Evolutionary conservation across 2,888 invertebrate species (phyloP).

Genomic region (Prionchulus punctatus): DNA sequence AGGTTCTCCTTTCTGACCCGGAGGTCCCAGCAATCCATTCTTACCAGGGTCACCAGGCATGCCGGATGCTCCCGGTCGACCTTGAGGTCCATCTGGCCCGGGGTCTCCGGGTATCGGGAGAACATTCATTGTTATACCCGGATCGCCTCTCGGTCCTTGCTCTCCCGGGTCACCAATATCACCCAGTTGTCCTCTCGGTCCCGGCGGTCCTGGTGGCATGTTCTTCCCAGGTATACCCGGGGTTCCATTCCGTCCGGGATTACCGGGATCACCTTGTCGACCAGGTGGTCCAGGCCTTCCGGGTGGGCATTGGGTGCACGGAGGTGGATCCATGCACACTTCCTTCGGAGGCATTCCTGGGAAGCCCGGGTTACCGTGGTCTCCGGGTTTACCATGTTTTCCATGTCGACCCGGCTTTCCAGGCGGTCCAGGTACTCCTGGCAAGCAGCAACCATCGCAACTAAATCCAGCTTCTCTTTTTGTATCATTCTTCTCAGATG

Average conservation of each 20-base stretch:
- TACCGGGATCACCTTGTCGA: slow-evolving; percentile 10
- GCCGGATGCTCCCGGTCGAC: slow-evolving; percentile 13
- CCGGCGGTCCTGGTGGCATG: too few relatives aligned
- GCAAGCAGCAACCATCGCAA: too few relatives aligned
- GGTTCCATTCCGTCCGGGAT: slow-evolving; percentile 12
- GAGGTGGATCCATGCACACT: too few relatives aligned
- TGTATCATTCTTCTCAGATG: too few relatives aligned
- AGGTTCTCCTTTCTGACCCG: slow-evolving; percentile 10
- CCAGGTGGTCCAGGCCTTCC: slow-evolving; percentile 10
- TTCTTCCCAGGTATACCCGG: slow-evolving; percentile 15
- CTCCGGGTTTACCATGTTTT: slow-evolving; percentile 16
- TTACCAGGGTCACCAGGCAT: background rate
- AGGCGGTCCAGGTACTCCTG: too few relatives aligned
- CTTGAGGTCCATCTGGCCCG: slow-evolving; percentile 18
- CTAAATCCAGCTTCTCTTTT: too few relatives aligned
- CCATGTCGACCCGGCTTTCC: too few relatives aligned
- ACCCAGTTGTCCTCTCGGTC: too few relatives aligned
- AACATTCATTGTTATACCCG: too few relatives aligned
- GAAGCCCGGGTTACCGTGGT: slow-evolving; percentile 14
- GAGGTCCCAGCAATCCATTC: background rate
- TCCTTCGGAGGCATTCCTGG: background rate
- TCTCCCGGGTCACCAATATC: too few relatives aligned
- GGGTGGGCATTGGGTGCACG: slow-evolving; percentile 12
- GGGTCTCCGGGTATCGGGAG: slow-evolving; percentile 18
- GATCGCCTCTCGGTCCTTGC: too few relatives aligned